These are phyloP conservation scores for Perizoma affinitatum DNA, from an alignment of 2,888 invertebrate genomes.

Conservation along the genomic window DNA sequence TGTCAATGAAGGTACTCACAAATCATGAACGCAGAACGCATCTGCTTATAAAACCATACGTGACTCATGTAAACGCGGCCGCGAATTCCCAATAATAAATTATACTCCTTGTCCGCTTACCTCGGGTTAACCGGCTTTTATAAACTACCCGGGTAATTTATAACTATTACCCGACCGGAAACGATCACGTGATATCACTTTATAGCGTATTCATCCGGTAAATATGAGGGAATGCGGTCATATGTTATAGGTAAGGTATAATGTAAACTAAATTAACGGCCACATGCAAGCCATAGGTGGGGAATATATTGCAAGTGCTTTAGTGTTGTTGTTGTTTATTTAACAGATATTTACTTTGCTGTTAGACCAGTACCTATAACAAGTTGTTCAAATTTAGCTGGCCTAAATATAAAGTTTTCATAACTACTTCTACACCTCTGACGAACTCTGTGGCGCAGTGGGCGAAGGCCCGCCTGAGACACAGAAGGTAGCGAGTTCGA, in stretches of 20 bases:
- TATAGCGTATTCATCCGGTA: conserved; percentile 80
- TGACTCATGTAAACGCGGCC: conserved; percentile 75
- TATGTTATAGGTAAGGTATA: conserved; percentile 61
- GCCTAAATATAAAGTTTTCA: no score
- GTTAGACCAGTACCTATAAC: no score
- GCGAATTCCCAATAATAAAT: conserved; percentile 82
- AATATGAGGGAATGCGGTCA: conserved; percentile 76
- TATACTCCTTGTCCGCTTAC: conserved; percentile 81
- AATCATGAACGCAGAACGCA: conserved; percentile 20
- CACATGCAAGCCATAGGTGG: conserved; percentile 36
- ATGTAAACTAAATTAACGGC: conserved; percentile 45
- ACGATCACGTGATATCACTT: conserved; percentile 84
- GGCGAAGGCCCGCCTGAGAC: no score
- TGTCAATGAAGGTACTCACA: conserved; percentile 3
- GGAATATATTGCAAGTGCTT: conserved; percentile 30
- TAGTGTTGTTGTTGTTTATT: neutral
- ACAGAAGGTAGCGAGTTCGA: no score
- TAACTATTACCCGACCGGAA: conserved; percentile 82
- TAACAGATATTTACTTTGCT: neutral
- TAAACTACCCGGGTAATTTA: conserved; percentile 83
- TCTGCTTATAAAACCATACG: conserved; percentile 40
- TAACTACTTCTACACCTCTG: no score
- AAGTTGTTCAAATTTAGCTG: no score
- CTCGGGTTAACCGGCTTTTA: conserved; percentile 84
- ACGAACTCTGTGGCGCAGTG: no score